Evolutionary conservation across 1,140 invertebrate genomes (phyloP), one percentile per base, ranked within the genome.

Genomic region (Choristoneura fumiferana): DNA sequence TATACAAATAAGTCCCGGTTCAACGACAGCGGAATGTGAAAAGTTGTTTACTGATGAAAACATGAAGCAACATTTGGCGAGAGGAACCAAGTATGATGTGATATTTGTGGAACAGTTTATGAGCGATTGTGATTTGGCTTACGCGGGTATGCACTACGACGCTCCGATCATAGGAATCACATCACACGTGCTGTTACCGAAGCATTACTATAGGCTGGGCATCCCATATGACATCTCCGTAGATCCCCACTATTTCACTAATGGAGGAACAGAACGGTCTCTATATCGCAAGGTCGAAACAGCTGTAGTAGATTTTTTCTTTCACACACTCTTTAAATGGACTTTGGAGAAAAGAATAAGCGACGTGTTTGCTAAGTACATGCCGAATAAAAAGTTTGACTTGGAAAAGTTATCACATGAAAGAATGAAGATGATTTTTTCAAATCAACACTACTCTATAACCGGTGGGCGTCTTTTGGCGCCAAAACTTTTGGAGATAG

Each of bases 81-180:
- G 71, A 75, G 45, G 67, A 56, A 61, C 89, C 37, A 90, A 89
- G 45, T 95, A 92, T 63, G 94, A 95, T 71, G 66, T 95, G 1
- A 90, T 95, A 53, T 78, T 95, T 9, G 89, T 91, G 1, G 94
- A 95, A 73, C 87, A 90, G 57, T 95, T 95, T 68, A 92, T 93
- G 56, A 91, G 90, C n/a, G 92, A 95, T 57, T 95, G 94, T 67
- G 92, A 92, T 60, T 73, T 94, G 36, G 91, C 87, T 4, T 89
- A 93, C 15, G 90, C 90, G 22, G 80, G 91, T 57, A 88, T 91
- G 58, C 84, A 92, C 34, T 81, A 71, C 40, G 89, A 93, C 63
- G 91, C 91, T 0, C 94, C 93, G 0, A 89, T 93, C 13, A 92
- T 95, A 14, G 84, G 89, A 0, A 65, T 92, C 10, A 90, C 89